phyloP scores from a whole-genome alignment of 2,797 vertebrate species.

The Tarsius wallacei region DNA sequence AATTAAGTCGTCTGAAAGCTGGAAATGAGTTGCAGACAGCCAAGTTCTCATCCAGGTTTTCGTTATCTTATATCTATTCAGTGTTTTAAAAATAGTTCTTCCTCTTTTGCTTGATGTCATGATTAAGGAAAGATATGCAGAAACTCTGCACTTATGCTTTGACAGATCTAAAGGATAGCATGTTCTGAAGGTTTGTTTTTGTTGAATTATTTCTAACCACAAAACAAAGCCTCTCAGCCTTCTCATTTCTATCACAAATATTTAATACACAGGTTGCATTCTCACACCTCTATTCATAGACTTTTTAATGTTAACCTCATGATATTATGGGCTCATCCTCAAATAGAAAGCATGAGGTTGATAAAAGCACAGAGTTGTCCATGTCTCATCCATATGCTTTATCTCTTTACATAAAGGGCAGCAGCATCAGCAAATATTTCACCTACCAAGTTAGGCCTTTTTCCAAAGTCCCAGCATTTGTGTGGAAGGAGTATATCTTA shows the following conservation, averaged over 20 bases:
- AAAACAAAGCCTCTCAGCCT: neutral
- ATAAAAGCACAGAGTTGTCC: neutral
- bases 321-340: neutral
- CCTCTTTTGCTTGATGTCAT: conserved; percentile 11
- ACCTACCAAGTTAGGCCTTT: neutral
- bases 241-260: conserved; percentile 40
- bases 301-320: conserved; percentile 11
- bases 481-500: conserved; percentile 21
- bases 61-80: neutral
- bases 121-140: conserved; percentile 43
- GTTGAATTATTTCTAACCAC: conserved; percentile 47
- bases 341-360: neutral
- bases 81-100: conserved; percentile 69
- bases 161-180: conserved; percentile 41
- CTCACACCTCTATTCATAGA: neutral
- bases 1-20: conserved; percentile 41
- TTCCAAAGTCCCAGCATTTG: neutral
- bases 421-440: neutral
- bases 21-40: conserved; percentile 3
- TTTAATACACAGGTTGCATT: neutral
- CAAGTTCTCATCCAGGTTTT: conserved; percentile 50
- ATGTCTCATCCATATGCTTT: conserved; percentile 22
- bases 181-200: conserved; percentile 46
- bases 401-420: conserved; percentile 38
- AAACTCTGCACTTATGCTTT: neutral